Base-by-base conservation (phyloP, 2,113 vertebrate genomes). In the Cricetomys ansorgei region DNA sequence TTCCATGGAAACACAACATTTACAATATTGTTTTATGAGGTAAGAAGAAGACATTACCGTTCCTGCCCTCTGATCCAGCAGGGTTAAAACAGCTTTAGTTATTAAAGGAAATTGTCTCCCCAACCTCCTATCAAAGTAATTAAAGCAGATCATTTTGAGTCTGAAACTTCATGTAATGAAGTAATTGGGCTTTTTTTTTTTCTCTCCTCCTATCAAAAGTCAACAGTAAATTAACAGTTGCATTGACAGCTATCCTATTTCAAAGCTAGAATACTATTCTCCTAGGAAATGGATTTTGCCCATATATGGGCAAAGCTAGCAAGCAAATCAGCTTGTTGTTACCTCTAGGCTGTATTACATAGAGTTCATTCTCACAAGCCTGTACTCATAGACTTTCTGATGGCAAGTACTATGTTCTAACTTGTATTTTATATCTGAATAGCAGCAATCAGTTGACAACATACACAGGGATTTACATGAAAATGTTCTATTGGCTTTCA, bases 371-470 rank as follows among this genome's bases (percentile, higher is more conserved):
- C 77, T 96, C 70, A 93, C 40, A 7, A 93, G 67, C 73, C 27
- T 96, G 34, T 55, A 88, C 34, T 91, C 80, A 94, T 72, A 91
- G 75, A 0, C 91, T 89, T 93, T 95, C 23, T 89, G 40, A 81
- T 87, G 79, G 37, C 27, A 70, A 94, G 53, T 21, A 2, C 83
- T 76, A 75, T 77, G 10, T 91, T 19, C 27, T 94, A 65, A 70
- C 10, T 77, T 95, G 85, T 29, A 89, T 88, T 94, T 91, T 86
- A 72, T 88, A 89, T 48, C 45, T 91, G 45, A 96, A 91, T 25
- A 91, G 6, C 50, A 89, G 27, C 62, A 25, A 6, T 87, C 62
- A 40, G 10, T 92, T 95, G 50, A 94, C 5, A 75, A 13, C 77
- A 86, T 89, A 64, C 21, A 81, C 84, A 45, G 10, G 17, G 81